Base-by-base conservation (phyloP, 2,888 invertebrate species). In the Trichogramma dendrolimi region DNA sequence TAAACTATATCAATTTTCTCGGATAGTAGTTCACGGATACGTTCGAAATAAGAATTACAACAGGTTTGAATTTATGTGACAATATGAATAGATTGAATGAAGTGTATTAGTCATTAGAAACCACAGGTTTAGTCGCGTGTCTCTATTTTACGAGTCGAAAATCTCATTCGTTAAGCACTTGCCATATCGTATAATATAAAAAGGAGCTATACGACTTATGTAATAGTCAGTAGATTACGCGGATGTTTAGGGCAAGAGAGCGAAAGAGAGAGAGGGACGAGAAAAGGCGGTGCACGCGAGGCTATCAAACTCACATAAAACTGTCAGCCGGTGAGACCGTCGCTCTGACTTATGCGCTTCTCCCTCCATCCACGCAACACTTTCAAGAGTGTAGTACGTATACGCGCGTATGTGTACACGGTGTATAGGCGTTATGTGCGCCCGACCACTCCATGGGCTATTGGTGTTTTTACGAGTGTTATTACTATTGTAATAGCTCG, bases 381-480 rank as follows among this genome's bases (percentile, higher is more conserved):
- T 27, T 27, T 27, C 27, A 27, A 27, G 27, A 27, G 27, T 27
- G 27, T 27, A 2, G 27, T 27, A 27, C 47, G 50, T 55, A 52
- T 55, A 52, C 59, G 57, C 59, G 59, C 63, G 63, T 55, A 58
- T 56, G 60, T 56, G 58, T 62, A 44, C 42, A 46, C 52, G 60
- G n/a, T 27, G 27, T 27, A 27, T 27, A 27, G 27, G 27, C 27
- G 27, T 27, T 27, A 27, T 39, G 55, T 55, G 41, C 56, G 53
- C 57, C 59, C 57, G 57, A 8, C 40, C 46, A 60, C 53, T 55
- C 40, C 27, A 27, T 27, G 27, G 27, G 27, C 82, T 82, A 82
- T 83, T 83, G 82, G 83, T 82, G 82, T 82, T 81, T 83, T 82
- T 82, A 78, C 78, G 79, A 76, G 77, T 76, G 77, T 27, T 27